phyloP scores from a whole-genome alignment of 2,888 invertebrate genomes.

The Drosophila monieri region DNA sequence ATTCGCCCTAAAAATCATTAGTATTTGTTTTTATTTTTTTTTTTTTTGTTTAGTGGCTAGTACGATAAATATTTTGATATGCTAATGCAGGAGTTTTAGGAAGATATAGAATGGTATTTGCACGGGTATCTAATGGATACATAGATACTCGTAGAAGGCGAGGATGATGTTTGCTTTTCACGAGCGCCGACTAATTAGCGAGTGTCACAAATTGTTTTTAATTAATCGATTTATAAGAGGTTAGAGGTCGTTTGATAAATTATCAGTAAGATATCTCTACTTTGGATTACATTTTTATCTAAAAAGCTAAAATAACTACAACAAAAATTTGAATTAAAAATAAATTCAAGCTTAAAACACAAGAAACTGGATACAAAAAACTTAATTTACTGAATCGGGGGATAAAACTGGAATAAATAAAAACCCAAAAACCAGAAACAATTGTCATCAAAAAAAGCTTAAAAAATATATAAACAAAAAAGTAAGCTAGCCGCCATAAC shows the following conservation, averaged over 20 bases:
- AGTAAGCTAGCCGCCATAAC: constrained; percentile 14
- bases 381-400: constrained; percentile 6
- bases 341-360: too few species aligned
- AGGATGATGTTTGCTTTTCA: not conserved
- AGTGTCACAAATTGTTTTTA: constrained; percentile 20
- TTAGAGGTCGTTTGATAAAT: constrained; percentile 33
- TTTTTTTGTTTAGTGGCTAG: too few species aligned
- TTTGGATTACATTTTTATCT: too few species aligned
- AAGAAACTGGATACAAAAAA: not conserved
- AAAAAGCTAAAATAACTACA: too few species aligned
- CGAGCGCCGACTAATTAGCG: constrained; percentile 16
- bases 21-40: not conserved
- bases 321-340: too few species aligned
- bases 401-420: constrained; percentile 1
- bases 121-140: not conserved
- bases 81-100: constrained; percentile 34
- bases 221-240: constrained; percentile 43
- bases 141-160: not conserved
- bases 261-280: not conserved
- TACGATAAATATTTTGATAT: constrained; percentile 29
- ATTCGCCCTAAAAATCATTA: not conserved
- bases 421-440: constrained; percentile 19
- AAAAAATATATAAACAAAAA: not conserved
- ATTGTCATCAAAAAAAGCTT: constrained; percentile 7
- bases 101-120: constrained; percentile 5